Base-by-base conservation (phyloP, 1,140 invertebrate genomes). In the Aphaenogaster floridana region DNA sequence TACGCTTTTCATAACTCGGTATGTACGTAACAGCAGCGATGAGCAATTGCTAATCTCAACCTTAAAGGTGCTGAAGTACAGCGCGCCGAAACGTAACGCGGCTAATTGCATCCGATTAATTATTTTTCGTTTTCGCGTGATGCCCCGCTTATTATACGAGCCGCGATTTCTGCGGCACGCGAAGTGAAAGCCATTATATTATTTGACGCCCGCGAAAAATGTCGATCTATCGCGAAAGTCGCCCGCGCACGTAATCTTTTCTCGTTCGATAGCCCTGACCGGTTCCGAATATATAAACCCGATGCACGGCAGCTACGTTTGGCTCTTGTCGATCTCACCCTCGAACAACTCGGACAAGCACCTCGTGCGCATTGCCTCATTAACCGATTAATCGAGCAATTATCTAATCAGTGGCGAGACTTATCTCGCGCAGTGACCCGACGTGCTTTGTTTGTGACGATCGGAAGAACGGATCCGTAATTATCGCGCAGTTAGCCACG, bases 171-270 rank as follows among this genome's bases (percentile, higher is more conserved):
- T 71, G 74, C 86, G 86, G 72, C 76, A 57, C 61, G 57, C 83
- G 93, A 94, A 95, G 94, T 95, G 94, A 95, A 95, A 95, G 95
- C 94, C 89, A 94, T 95, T 94, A 94, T 94, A 94, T 94, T 94
- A 94, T 94, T 94, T 95, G 86, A 76, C 87, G 86, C 84, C 84
- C 86, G 88, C 88, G 83, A 89, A 91, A 90, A 90, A 90, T 91
- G 84, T 88, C 87, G 72, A 80, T 91, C 86, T 92, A 92, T 92
- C 92, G 92, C 92, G 94, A 94, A 93, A 94, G 93, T 93, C 90
- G 90, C 90, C 83, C 88, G 88, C 90, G 34, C 34, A 88, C 85
- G 93, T 93, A 93, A 69, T 93, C 92, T 95, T 94, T 94, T 92
- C 90, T 92, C 91, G 81, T 42, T 42, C 80, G 34, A 77, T 45